Conservation (phyloP, 2,888 invertebrate species). For the Meliscaeva auricollis region DNA sequence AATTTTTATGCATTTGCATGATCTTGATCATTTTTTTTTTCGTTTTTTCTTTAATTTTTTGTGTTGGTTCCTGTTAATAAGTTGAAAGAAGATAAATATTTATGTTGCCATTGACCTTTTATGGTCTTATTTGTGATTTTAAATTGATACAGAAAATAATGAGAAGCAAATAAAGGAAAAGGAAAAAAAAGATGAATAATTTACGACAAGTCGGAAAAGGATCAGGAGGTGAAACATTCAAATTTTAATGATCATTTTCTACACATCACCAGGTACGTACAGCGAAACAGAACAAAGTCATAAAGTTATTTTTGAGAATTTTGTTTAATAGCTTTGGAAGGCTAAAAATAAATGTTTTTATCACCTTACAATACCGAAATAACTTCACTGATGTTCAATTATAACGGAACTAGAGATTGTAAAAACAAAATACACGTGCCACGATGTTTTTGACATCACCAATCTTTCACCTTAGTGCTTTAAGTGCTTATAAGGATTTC, state of each 20-base stretch:
- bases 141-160: slow-evolving; percentile 21
- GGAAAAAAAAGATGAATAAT: slow-evolving; percentile 16
- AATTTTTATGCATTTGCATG: slow-evolving; percentile 17
- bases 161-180: too few relatives aligned
- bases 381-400: background rate
- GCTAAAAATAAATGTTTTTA: slow-evolving; percentile 4
- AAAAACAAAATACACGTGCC: too few relatives aligned
- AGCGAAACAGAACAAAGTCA: background rate
- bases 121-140: slow-evolving; percentile 11
- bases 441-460: too few relatives aligned
- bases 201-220: slow-evolving; percentile 24
- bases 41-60: background rate
- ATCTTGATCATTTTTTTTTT: slow-evolving; percentile 26
- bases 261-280: background rate
- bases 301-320: slow-evolving; percentile 20
- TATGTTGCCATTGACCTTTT: slow-evolving; percentile 74
- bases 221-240: slow-evolving; percentile 31
- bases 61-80: slow-evolving; percentile 55
- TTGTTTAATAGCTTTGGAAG: background rate
- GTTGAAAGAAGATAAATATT: slow-evolving; percentile 55
- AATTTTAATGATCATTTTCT: background rate
- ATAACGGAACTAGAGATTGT: slow-evolving; percentile 2
- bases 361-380: background rate
- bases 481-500: too few relatives aligned
- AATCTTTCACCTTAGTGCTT: too few relatives aligned